phyloP scores from a whole-genome alignment of 2,113 vertebrate genomes.

The Actinemys pallida region DNA sequence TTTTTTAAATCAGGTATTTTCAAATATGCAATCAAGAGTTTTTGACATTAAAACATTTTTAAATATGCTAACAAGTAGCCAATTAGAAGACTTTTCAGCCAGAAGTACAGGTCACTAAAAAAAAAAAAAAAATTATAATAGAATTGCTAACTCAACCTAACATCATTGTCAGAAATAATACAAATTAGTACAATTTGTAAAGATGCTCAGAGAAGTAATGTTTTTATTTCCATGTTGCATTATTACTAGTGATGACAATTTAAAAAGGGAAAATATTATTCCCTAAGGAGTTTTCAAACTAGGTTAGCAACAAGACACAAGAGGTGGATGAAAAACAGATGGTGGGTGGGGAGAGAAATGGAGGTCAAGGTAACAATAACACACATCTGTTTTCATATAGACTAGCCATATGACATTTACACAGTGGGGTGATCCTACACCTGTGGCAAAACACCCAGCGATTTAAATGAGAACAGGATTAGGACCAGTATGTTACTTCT shows the following conservation, averaged over 20 bases:
- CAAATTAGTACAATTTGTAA: background rate
- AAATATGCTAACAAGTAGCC: background rate
- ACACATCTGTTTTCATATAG: background rate
- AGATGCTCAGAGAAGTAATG: accelerated
- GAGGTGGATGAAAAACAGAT: background rate
- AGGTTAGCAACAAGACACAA: background rate
- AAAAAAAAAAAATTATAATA: background rate
- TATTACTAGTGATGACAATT: background rate
- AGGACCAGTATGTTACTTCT: background rate
- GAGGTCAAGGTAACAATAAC: background rate
- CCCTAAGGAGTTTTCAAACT: background rate
- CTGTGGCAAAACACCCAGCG: background rate
- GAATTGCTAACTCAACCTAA: background rate
- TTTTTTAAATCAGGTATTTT: background rate
- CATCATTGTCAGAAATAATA: background rate
- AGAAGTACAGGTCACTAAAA: background rate
- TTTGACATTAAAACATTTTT: conserved; percentile 11
- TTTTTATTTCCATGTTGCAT: background rate
- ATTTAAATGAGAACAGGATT: background rate
- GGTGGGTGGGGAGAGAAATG: background rate
- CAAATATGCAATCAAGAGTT: background rate
- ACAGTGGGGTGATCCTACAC: background rate
- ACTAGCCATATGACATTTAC: background rate
- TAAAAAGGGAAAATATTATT: background rate
- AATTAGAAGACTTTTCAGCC: background rate